Evolutionary conservation across 2,113 vertebrate species (phyloP), one percentile per base, ranked within the genome.

Genomic region (Nanorana parkeri): DNA sequence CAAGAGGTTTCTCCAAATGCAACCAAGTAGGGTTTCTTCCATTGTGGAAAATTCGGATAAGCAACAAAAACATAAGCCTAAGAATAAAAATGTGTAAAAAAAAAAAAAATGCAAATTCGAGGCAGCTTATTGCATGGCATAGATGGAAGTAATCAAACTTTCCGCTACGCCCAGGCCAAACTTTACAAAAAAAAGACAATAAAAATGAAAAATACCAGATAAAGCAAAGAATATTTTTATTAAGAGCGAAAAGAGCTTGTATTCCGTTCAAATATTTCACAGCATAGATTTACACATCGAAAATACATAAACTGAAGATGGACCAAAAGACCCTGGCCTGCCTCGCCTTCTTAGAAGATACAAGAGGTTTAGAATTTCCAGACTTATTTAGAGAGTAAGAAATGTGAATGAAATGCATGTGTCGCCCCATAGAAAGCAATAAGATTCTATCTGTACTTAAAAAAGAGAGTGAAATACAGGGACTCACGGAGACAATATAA

Each of bases 181-280:
- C 71, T 76, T 75, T 68, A 36, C 10, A 47, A 83, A 81, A 80
- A 63, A 83, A 83, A 83, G 80, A 83, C 80, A 83, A 83, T 83
- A 83, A 83, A 83, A 83, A 60, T 83, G 80, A 83, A 83, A 76
- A 76, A 83, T 83, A 24, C 80, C 80, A 83, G 80, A 83, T 83
- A 83, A 83, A 83, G 63, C 10, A 75, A 66, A 67, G 63, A 83
- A 60, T 67, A 67, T 76, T 83, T 83, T 83, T 76, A 83, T 83
- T 83, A 83, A 75, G 51, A 83, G 64, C 21, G 72, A 76, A 76
- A 68, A 83, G 68, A 76, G 61, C 61, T 74, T 80, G 66, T 56
- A 55, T 81, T 65, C 80, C 66, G 72, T 75, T 76, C 54, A 83
- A 76, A 67, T 75, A 76, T 83, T 83, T 58, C 52, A 60, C 28